Percentiles rank a stretch among this genome's conserved stretches.
Conservation (phyloP, 2,888 invertebrate species). For the Sturmia bella region DNA sequence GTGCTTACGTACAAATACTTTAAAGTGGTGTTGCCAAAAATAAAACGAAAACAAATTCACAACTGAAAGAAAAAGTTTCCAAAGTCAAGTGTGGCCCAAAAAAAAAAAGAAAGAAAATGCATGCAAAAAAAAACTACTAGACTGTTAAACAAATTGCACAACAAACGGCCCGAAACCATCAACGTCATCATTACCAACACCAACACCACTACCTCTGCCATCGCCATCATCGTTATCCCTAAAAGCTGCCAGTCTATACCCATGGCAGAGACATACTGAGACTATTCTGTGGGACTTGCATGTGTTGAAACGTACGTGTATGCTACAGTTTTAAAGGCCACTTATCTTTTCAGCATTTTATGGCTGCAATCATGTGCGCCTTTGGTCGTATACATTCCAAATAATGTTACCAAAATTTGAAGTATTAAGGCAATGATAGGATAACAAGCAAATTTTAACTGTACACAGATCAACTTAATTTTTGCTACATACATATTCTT, state of each 20-base stretch:
- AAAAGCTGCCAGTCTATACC: neutral
- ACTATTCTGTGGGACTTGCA: neutral
- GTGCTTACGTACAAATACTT: neutral
- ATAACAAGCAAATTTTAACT: conserved; percentile 66
- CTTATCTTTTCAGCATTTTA: conserved; percentile 32
- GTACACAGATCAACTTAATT: conserved; percentile 64
- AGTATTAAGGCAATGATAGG: conserved; percentile 59
- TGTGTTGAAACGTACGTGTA: neutral
- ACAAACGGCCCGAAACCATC: conserved; percentile 59
- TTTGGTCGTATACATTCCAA: conserved; percentile 7
- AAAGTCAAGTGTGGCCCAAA: conserved; percentile 68
- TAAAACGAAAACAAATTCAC: conserved; percentile 54
- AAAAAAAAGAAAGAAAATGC: conserved; percentile 36
- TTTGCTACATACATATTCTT: conserved; percentile 22
- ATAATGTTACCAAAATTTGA: conserved; percentile 49
- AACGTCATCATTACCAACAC: conserved; percentile 31
- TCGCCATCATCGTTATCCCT: conserved; percentile 21
- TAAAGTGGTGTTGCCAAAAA: conserved; percentile 62
- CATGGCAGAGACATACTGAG: conserved; percentile 51
- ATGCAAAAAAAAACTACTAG: conserved; percentile 27
- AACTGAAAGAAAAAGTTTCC: conserved; percentile 63
- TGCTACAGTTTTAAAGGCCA: conserved; percentile 48
- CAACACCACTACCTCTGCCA: conserved; percentile 18
- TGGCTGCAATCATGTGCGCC: conserved; percentile 39
- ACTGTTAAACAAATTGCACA: conserved; percentile 60